Percentiles rank a stretch among this genome's conserved stretches.
These are phyloP conservation scores for Sebastes matsubarae DNA, from an alignment of 2,797 vertebrate species.

Conservation along the genomic window DNA sequence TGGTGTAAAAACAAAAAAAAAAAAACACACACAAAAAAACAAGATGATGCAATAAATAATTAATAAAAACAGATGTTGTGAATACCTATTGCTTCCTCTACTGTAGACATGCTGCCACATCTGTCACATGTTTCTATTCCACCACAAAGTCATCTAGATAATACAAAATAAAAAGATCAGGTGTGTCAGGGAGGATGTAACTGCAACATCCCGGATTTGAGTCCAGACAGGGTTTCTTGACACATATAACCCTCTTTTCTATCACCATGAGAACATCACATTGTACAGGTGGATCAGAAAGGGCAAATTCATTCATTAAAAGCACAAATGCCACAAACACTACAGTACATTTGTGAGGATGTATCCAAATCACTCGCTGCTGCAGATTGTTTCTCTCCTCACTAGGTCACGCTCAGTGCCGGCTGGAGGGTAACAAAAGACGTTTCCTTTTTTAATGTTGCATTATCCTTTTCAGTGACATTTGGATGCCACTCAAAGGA, in stretches of 20 bases:
- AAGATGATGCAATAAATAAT: not conserved
- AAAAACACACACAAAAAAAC: too few species aligned
- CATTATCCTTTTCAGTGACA: conserved; percentile 54
- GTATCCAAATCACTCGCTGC: not conserved
- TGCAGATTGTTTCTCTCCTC: not conserved
- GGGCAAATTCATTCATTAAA: not conserved
- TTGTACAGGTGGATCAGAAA: not conserved
- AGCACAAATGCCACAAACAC: not conserved
- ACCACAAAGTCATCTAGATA: not conserved
- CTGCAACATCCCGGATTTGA: not conserved
- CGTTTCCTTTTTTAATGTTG: conserved; percentile 47
- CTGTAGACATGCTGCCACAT: not conserved
- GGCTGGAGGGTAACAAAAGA: conserved; percentile 29
- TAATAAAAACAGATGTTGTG: not conserved
- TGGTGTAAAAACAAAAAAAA: not conserved
- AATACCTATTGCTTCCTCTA: not conserved
- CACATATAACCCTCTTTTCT: not conserved
- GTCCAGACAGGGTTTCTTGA: not conserved
- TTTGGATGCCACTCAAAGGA: conserved; percentile 54
- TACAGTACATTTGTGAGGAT: not conserved
- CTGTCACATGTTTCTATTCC: not conserved
- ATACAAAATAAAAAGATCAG: not conserved
- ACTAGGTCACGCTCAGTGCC: not conserved
- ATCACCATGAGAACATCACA: not conserved
- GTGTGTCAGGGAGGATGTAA: not conserved